These are phyloP conservation scores for Tychaedon coryphoeus DNA, from an alignment of 2,113 vertebrate species.

Conservation along the genomic window DNA sequence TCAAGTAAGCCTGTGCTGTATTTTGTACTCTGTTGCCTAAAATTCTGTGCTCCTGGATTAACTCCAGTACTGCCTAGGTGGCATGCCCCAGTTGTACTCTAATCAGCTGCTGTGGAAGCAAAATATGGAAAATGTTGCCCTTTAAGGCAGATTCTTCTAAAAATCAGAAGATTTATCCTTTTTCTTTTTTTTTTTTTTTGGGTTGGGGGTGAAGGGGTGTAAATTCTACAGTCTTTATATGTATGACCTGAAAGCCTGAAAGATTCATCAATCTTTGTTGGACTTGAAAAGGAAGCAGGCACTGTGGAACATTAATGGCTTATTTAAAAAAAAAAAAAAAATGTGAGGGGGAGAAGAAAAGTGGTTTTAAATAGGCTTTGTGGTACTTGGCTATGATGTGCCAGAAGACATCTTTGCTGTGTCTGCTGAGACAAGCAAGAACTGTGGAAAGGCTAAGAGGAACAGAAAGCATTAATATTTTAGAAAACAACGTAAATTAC, in stretches of 20 bases:
- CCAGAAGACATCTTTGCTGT: not conserved
- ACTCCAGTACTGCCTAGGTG: not conserved
- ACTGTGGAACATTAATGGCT: not conserved
- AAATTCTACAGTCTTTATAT: not conserved
- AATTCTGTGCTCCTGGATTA: not conserved
- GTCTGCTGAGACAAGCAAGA: conserved; percentile 35
- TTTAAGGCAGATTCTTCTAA: not conserved
- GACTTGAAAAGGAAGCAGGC: not conserved
- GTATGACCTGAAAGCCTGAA: not conserved
- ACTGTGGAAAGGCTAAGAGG: not conserved
- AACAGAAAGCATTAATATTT: conserved; percentile 58
- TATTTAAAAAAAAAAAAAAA: not conserved
- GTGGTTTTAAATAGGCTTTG: conserved; percentile 2
- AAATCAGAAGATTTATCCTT: not conserved
- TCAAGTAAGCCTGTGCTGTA: not conserved
- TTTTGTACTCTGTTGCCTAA: not conserved
- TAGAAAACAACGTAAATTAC: conserved; percentile 47
- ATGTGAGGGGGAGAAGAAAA: not conserved
- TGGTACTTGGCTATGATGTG: not conserved
- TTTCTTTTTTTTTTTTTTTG: not conserved
- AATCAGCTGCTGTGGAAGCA: not conserved
- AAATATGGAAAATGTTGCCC: not conserved
- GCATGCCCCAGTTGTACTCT: not conserved
- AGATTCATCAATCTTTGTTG: not conserved
- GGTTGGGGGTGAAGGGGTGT: not conserved